Evolutionary conservation across 2,113 vertebrate genomes (phyloP).

Genomic region (Rhinoptilus africanus): DNA sequence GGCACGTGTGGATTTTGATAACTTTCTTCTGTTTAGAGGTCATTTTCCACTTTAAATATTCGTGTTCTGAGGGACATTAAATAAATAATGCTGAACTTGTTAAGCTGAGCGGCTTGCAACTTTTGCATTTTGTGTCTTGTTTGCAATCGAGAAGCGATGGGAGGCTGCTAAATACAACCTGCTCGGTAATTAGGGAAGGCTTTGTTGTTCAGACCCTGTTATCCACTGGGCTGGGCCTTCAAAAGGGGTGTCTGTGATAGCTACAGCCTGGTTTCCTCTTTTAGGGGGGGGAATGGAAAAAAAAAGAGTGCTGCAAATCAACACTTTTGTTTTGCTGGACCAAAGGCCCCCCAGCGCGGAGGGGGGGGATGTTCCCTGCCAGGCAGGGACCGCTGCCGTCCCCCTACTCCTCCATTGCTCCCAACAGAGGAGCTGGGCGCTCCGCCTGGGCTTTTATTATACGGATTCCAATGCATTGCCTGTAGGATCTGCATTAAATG

Average conservation of each 20-base stretch:
- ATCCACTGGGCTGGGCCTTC: background rate
- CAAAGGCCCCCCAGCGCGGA: fast-evolving
- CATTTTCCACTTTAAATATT: slow-evolving; percentile 43
- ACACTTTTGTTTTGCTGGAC: fast-evolving
- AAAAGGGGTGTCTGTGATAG: background rate
- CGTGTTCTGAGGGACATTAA: slow-evolving; percentile 23
- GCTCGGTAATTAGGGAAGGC: background rate
- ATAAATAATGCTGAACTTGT: slow-evolving; percentile 45
- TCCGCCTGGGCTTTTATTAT: background rate
- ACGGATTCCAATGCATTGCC: background rate
- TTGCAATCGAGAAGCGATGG: background rate
- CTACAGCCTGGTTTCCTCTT: background rate
- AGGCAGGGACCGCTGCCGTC: background rate
- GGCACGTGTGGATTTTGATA: slow-evolving; percentile 45
- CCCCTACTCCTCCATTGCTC: fast-evolving
- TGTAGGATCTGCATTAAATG: background rate
- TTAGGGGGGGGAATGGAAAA: fast-evolving
- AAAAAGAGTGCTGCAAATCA: background rate
- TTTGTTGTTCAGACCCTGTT: background rate
- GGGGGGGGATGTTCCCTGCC: background rate
- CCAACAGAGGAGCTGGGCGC: background rate
- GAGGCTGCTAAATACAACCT: background rate
- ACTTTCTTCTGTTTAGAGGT: slow-evolving; percentile 36
- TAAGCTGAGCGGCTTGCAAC: background rate
- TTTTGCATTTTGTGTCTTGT: background rate